A percentile compares a stretch with the other conserved stretches of the same genome.
Evolutionary conservation across 2,113 vertebrate species (phyloP).

Genomic region (Chaenocephalus aceratus): DNA sequence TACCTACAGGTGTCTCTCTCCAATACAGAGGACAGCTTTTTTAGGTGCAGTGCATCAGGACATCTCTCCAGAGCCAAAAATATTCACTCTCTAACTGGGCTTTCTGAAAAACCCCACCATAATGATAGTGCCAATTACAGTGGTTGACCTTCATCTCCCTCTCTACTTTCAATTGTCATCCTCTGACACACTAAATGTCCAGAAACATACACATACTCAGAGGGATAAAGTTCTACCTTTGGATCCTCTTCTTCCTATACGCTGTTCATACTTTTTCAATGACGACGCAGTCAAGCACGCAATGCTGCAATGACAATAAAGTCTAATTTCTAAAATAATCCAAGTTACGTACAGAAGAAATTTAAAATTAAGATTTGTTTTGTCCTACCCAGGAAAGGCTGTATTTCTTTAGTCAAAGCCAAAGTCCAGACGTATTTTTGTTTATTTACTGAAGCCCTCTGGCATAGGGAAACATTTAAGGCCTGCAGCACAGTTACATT

Average conservation of each 20-base stretch:
- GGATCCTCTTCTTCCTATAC: background rate
- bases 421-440: too few relatives aligned
- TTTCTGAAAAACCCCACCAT: background rate
- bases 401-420: too few relatives aligned
- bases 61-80: too few relatives aligned
- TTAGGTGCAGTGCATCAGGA: background rate
- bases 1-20: background rate
- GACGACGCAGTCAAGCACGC: constrained; percentile 52
- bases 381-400: too few relatives aligned
- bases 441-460: background rate
- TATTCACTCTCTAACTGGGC: too few relatives aligned
- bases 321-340: constrained; percentile 5
- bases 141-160: background rate
- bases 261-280: background rate
- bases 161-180: background rate
- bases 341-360: background rate
- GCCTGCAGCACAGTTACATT: background rate
- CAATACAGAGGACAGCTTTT: background rate
- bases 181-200: background rate
- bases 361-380: too few relatives aligned
- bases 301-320: constrained; percentile 78
- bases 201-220: background rate
- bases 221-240: background rate
- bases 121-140: too few relatives aligned
- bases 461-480: background rate